Conservation (phyloP, 2,797 vertebrate genomes). For the Iguana delicatissima region DNA sequence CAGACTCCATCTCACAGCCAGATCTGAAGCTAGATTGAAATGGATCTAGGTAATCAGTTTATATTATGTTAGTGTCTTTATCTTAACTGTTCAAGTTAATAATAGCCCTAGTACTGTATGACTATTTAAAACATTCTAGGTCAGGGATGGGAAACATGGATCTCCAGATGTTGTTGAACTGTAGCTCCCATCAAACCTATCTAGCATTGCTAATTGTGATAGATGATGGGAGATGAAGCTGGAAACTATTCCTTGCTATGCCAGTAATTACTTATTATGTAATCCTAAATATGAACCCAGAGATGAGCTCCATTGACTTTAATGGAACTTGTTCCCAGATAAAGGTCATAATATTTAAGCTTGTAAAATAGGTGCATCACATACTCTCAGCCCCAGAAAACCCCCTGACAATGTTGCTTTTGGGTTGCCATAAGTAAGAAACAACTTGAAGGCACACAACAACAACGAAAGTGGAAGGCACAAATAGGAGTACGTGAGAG, state of each 20-base stretch:
- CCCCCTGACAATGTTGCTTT: too few relatives aligned
- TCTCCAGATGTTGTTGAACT: neutral
- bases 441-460: too few relatives aligned
- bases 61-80: neutral
- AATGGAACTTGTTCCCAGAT: neutral
- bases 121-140: neutral
- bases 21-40: too few relatives aligned
- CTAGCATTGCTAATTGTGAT: neutral
- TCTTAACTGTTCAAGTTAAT: neutral
- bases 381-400: too few relatives aligned
- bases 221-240: neutral
- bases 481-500: neutral
- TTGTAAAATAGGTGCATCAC: neutral
- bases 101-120: neutral
- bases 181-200: neutral
- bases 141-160: neutral
- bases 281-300: neutral
- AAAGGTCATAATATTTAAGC: neutral
- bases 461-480: neutral
- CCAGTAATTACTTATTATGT: neutral
- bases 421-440: too few relatives aligned
- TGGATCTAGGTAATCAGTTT: too few relatives aligned
- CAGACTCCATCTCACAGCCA: too few relatives aligned
- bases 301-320: neutral
- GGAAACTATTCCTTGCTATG: neutral